phyloP scores from a whole-genome alignment of 2,888 invertebrate species.

The Schrankia costaestrigalis region DNA sequence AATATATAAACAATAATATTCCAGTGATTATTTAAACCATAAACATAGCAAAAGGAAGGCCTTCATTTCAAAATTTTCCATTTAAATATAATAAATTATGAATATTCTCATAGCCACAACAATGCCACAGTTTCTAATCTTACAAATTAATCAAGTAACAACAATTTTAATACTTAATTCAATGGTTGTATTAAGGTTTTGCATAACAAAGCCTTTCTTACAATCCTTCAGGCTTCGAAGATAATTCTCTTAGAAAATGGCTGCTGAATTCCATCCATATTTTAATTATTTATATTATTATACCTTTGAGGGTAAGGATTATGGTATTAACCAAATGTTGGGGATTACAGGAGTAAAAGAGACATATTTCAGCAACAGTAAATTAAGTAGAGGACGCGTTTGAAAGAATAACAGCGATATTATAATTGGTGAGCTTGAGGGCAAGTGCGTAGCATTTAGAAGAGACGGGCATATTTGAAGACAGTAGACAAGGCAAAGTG shows the following conservation, averaged over 20 bases:
- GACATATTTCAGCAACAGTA: too few relatives aligned
- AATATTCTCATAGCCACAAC: conserved; percentile 19
- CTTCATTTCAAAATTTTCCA: conserved; percentile 9
- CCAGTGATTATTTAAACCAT: too few relatives aligned
- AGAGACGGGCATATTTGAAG: too few relatives aligned
- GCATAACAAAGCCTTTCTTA: conserved; percentile 25
- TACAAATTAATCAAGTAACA: conserved; percentile 34
- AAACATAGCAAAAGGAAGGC: background rate
- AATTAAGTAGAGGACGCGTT: too few relatives aligned
- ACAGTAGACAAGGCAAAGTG: too few relatives aligned
- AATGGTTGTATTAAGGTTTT: conserved; percentile 27
- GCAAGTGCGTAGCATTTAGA: too few relatives aligned
- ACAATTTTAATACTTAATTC: conserved; percentile 44
- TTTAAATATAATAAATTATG: conserved; percentile 28
- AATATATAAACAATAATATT: too few relatives aligned
- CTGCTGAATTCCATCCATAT: conserved; percentile 51
- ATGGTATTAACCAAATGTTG: conserved; percentile 47
- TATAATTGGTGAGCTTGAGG: too few relatives aligned
- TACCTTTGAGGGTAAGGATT: conserved; percentile 56
- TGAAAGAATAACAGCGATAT: too few relatives aligned
- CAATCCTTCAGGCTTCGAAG: conserved; percentile 37
- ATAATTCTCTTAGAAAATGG: conserved; percentile 59
- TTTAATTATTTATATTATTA: conserved; percentile 75
- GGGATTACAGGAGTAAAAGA: conserved; percentile 32
- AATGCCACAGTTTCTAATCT: conserved; percentile 31